Base-by-base conservation (phyloP, 2,113 vertebrate genomes). In the Rana temporaria region DNA sequence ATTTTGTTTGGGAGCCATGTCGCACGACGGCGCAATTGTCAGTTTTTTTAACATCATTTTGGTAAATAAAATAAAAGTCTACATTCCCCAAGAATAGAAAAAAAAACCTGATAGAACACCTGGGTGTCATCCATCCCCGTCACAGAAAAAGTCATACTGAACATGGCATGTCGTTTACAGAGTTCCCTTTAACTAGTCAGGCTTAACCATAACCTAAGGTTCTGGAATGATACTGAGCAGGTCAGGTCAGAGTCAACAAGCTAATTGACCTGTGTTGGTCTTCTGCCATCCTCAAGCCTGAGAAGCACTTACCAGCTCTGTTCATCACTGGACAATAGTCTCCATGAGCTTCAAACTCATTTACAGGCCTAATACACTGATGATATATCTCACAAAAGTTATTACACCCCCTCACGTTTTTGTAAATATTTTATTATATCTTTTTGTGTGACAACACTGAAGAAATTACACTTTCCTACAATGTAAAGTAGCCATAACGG, bases 181-280 rank as follows among this genome's bases (percentile, higher is more conserved):
- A 24, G 9, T 0, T 38, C 32, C 22, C 2, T 57, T 42, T 59
- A 62, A 38, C 57, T 72, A 8, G 69, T 59, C 55, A 5, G 26
- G 26, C 24, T 32, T 22, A 75, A 57, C 32, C 38, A 38, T 38
- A 62, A 42, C 57, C 72, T 2, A 75, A 20, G n/a, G 24, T 63
- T 63, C 11, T 22, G 60, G 56, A 42, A 20, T 8, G 56, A 59
- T 22, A 59, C 70, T 59, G 55, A 73, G 24, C 9, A 57, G 71
- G 55, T 74, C 71, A 75, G 57, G 30, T 22, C 19, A 8, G 57
- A 42, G 56, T 62, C 72, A 62, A 62, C 72, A 62, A 62, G 56
- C 72, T 75, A n/a, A 62, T 60, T 75, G 72, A 75, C 72, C 72
- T 62, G 1, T 20, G 55, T 16, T 32, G 30, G 19, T 22, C 4